phyloP scores from a whole-genome alignment of 2,113 vertebrate genomes.

The Paratilapia polleni region DNA sequence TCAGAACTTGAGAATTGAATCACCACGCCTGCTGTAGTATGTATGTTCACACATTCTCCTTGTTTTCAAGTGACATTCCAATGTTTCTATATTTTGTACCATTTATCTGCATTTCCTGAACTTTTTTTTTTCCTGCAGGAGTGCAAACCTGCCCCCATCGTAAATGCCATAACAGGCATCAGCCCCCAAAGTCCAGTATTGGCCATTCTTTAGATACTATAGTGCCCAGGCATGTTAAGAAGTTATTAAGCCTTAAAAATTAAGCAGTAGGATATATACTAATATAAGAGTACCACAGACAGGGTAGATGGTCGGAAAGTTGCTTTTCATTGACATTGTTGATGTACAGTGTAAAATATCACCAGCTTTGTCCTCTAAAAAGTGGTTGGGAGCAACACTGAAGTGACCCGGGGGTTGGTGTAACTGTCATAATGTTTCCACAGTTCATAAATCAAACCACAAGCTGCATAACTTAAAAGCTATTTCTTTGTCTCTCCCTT shows the following conservation, averaged over 20 bases:
- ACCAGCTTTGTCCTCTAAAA: too few relatives aligned
- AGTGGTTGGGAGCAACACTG: background rate
- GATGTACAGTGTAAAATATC: background rate
- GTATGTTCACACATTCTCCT: background rate
- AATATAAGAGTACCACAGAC: too few relatives aligned
- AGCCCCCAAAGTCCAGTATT: background rate
- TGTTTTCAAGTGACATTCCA: too few relatives aligned
- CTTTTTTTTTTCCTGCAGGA: too few relatives aligned
- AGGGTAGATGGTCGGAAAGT: background rate
- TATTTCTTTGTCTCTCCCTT: background rate
- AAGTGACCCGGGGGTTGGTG: fast-evolving
- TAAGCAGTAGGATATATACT: too few relatives aligned
- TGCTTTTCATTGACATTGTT: background rate
- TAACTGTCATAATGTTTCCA: background rate
- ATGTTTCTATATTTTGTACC: background rate
- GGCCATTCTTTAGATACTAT: background rate
- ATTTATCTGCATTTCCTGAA: too few relatives aligned
- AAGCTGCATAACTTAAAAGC: background rate
- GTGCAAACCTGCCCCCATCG: too few relatives aligned
- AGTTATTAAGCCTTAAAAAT: background rate
- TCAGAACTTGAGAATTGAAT: background rate
- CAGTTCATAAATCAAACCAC: background rate
- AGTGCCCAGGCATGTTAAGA: background rate
- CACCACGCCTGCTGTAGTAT: background rate
- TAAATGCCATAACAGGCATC: background rate